A percentile compares a stretch with the other conserved stretches of the same genome.
These are phyloP conservation scores for Hippasteria phrygiana DNA, from an alignment of 53 echinoderm and acorn worm species.

Conservation along the genomic window DNA sequence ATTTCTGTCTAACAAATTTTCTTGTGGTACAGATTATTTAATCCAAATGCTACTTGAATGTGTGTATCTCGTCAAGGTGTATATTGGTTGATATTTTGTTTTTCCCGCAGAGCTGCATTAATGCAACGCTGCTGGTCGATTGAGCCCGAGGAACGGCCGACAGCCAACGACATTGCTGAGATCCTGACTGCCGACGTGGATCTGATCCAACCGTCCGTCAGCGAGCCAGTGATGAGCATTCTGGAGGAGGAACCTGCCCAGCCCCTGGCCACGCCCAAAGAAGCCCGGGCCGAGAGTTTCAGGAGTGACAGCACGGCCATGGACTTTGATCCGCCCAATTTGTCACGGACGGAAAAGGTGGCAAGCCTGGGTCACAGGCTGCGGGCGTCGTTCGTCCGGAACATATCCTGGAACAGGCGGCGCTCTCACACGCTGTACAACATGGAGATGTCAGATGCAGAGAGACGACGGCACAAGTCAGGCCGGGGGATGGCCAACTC, in stretches of 20 bases:
- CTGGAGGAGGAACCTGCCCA: slow-evolving; percentile 75
- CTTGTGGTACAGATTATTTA: too few species aligned
- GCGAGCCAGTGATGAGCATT: slow-evolving; percentile 77
- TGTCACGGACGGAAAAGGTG: slow-evolving; percentile 47
- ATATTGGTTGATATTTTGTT: background rate
- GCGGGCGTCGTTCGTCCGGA: slow-evolving; percentile 58
- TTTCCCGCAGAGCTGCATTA: slow-evolving; percentile 69
- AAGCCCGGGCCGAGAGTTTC: slow-evolving; percentile 27
- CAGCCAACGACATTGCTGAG: slow-evolving; percentile 77
- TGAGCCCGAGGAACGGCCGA: slow-evolving; percentile 81
- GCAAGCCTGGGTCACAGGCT: slow-evolving; percentile 50
- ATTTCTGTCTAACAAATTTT: too few species aligned
- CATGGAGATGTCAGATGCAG: slow-evolving; percentile 34
- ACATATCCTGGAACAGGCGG: slow-evolving; percentile 36
- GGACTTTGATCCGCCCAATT: slow-evolving; percentile 33
- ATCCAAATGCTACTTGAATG: too few species aligned
- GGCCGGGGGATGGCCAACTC: slow-evolving; percentile 10
- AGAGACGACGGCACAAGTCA: background rate
- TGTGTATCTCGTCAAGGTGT: too few species aligned
- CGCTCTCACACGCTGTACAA: slow-evolving; percentile 16
- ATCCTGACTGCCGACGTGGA: slow-evolving; percentile 58
- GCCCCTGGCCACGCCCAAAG: slow-evolving; percentile 47
- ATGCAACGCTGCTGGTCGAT: slow-evolving; percentile 89
- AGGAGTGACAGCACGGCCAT: background rate
- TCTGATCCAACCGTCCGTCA: slow-evolving; percentile 84